Base-by-base conservation (phyloP, 1,140 invertebrate species). In the Papilio aristodemus region DNA sequence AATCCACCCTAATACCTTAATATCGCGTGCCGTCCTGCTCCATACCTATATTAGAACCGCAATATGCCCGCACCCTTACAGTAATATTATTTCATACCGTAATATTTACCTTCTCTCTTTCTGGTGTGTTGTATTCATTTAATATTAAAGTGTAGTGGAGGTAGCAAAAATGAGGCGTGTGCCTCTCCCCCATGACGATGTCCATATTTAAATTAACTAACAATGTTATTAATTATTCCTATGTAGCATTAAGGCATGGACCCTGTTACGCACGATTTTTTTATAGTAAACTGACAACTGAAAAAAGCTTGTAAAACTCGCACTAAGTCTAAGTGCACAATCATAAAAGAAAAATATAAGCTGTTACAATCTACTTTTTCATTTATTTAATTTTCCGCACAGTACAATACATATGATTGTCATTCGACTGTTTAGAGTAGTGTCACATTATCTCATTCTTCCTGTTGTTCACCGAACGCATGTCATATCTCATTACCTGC, bases 361-460 rank as follows among this genome's bases (percentile, higher is more conserved):
- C 27, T 32, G 6, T 32, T 32, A 32, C 6, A n/a, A n/a, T n/a
- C n/a, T n/a, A n/a, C 14, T 46, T 19, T 46, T 0, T 19, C n/a
- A 5, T 41, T 4, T 41, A 13, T 41, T 41, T 41, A n/a, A 3
- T 41, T 46, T 19, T 19, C n/a, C n/a, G n/a, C n/a, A n/a, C 27
- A 32, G 27, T 32, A 32, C 6, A 32, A 50, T 22, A 50, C 3
- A 54, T 19, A 25, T 22, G 1, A 19, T 19, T 54, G 46, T 50
- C 46, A 22, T 8, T 25, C 46, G 10, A 54, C 46, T 9, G 46
- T 22, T 54, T 54, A 54, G 46, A 11, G 46, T 11, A 9, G 19
- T 54, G 46, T 54, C 46, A 54, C 19, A 54, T 19, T 54, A 54
- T 54, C 46, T 54, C 19, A 19, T 25, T 54, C 22, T 54, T 54